A percentile compares a stretch with the other conserved stretches of the same genome.
phyloP scores from a whole-genome alignment of 2,113 vertebrate genomes.

The Brachypteracias leptosomus region DNA sequence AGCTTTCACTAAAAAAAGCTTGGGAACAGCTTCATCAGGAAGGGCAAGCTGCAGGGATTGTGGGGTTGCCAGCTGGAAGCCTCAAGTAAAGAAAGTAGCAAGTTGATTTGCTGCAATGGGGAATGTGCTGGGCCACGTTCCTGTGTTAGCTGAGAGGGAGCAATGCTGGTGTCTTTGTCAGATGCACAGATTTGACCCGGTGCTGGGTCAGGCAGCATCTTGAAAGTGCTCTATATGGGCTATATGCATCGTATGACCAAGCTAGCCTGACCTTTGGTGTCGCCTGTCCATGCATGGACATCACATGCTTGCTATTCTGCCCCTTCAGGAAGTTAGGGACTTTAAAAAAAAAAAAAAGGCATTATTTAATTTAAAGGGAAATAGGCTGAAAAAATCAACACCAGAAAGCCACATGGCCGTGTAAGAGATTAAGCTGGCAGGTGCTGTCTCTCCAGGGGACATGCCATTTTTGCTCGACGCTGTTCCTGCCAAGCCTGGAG shows the following conservation, averaged over 20 bases:
- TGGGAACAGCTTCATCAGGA: background rate
- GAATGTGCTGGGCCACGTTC: background rate
- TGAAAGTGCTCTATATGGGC: background rate
- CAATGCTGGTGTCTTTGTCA: background rate
- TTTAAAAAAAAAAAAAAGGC: background rate
- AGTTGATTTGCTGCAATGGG: background rate
- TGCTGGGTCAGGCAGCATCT: background rate
- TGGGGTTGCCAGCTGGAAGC: background rate
- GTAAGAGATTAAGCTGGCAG: background rate
- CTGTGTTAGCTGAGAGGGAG: rapidly evolving
- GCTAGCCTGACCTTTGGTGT: background rate
- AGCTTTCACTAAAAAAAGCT: background rate
- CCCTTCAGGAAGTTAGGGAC: background rate
- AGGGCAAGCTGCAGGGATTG: background rate
- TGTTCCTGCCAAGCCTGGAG: background rate
- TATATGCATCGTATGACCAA: background rate
- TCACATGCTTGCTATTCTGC: background rate
- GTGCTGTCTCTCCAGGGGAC: background rate
- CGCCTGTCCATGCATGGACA: background rate
- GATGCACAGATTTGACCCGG: background rate
- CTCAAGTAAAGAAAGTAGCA: background rate
- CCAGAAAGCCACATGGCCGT: background rate
- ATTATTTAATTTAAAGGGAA: background rate
- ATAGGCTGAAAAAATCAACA: background rate
- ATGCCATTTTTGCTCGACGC: background rate